phyloP scores from a whole-genome alignment of 1,140 invertebrate species.

The Drosophila persimilis region DNA sequence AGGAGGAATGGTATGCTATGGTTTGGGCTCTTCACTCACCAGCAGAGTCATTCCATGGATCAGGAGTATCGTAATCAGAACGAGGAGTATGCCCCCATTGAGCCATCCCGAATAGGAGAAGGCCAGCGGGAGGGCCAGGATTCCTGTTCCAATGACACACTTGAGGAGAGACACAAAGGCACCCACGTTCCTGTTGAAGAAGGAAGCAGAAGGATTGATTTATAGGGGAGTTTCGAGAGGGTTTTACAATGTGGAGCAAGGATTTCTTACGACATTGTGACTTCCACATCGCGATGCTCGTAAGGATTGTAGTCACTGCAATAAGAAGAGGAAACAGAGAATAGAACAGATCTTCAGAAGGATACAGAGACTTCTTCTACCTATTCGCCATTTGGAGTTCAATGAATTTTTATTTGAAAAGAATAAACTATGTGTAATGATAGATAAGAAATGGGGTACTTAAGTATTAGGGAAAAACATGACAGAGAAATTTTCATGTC shows the following conservation, averaged over 20 bases:
- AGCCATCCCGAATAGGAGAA: slow-evolving; percentile 27
- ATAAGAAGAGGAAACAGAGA: background rate
- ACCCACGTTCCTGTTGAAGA: slow-evolving; percentile 7
- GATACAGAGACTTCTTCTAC: too few relatives aligned
- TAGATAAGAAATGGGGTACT: background rate
- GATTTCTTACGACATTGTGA: slow-evolving; percentile 29
- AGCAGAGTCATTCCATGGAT: slow-evolving; percentile 52
- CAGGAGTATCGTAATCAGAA: background rate
- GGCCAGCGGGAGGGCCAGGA: slow-evolving; percentile 46
- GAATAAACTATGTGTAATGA: background rate
- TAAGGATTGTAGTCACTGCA: slow-evolving; percentile 28
- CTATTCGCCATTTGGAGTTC: too few relatives aligned
- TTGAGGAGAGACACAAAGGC: slow-evolving; percentile 35
- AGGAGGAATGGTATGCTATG: background rate
- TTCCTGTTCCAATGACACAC: slow-evolving; percentile 43
- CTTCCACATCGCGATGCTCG: slow-evolving; percentile 24
- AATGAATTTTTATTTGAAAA: too few relatives aligned
- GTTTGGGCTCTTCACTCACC: slow-evolving; percentile 8
- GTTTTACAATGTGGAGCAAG: background rate
- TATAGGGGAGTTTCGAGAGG: background rate
- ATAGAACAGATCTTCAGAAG: too few relatives aligned
- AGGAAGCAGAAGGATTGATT: too few relatives aligned
- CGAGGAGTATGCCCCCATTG: slow-evolving; percentile 17
- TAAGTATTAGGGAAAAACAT: too few relatives aligned
- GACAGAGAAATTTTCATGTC: background rate